Base-by-base conservation (phyloP, 2,888 invertebrate species). In the Pristionchus arcanus region DNA sequence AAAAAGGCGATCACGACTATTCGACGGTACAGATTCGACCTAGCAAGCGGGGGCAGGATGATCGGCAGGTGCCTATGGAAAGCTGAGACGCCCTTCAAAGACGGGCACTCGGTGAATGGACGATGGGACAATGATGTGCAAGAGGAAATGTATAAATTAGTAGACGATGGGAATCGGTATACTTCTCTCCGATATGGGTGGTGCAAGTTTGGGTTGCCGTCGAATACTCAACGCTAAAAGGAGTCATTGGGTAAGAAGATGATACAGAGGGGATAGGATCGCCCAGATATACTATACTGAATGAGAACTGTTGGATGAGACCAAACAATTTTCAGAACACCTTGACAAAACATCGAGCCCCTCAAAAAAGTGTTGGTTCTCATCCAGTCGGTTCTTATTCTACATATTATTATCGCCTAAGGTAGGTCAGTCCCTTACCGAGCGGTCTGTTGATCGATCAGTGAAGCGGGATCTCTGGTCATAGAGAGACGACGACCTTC, bases 401-500 rank as follows among this genome's bases (percentile, higher is more conserved):
- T n/a, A n/a, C n/a, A n/a, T n/a, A n/a, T n/a, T n/a, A n/a, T n/a
- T n/a, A n/a, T n/a, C n/a, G n/a, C n/a, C n/a, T n/a, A n/a, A n/a
- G n/a, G 84, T 55, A 59, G 81, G 81, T 25, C n/a, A 42, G 2
- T n/a, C 31, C 16, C 87, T 87, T 68, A 68, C 68, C 49, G 37
- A 13, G 87, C 87, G 37, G 66, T 42, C 21, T 85, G 59, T 42
- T 66, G 31, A 4, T 53, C 55, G 74, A 88, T 74, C 16, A 74
- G 7, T 25, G 87, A 31, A 0, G 55, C n/a, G 42, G 87, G 90
- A 42, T 93, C 93, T 55, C 91, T 91, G 7, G 92, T 91, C 63
- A 93, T 81, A 0, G 93, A 93, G 15, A 93, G 87, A 66, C 93
- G 74, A 49, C 93, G 87, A 89, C 92, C 90, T 55, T 92, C 93